Conservation (phyloP, 2,888 invertebrate species). For the Campopleginae sp. region DNA sequence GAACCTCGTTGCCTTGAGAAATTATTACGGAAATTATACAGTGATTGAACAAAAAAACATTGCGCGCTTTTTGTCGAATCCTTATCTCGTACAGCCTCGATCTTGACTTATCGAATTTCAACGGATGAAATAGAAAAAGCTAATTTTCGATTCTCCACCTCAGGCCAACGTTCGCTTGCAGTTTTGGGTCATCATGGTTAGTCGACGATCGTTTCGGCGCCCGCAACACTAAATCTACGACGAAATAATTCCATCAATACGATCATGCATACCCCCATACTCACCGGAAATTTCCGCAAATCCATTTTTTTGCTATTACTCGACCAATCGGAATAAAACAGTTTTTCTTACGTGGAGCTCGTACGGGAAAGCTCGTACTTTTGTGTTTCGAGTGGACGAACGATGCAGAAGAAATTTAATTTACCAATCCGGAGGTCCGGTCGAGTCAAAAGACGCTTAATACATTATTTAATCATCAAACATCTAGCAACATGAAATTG, state of each 20-base stretch:
- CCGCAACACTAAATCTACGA: too few relatives aligned
- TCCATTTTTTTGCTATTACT: neutral
- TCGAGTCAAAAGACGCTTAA: too few relatives aligned
- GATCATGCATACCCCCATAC: too few relatives aligned
- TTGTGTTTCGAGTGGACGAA: too few relatives aligned
- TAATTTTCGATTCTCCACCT: neutral
- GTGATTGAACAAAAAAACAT: neutral
- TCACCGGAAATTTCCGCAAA: too few relatives aligned
- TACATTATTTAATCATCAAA: too few relatives aligned
- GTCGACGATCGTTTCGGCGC: too few relatives aligned
- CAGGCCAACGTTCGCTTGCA: neutral
- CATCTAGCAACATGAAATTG: too few relatives aligned
- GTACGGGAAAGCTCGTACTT: neutral
- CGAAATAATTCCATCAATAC: too few relatives aligned
- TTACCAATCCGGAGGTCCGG: too few relatives aligned
- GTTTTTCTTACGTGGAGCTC: neutral
- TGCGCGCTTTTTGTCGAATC: neutral
- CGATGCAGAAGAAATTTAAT: too few relatives aligned
- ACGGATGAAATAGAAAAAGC: neutral
- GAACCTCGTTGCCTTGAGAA: neutral
- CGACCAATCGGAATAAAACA: neutral
- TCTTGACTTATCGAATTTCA: neutral
- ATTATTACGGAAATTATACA: neutral
- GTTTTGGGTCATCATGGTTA: neutral
- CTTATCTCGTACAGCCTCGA: neutral